Evolutionary conservation across 2,888 invertebrate genomes (phyloP).

Genomic region (Apantesis nais): DNA sequence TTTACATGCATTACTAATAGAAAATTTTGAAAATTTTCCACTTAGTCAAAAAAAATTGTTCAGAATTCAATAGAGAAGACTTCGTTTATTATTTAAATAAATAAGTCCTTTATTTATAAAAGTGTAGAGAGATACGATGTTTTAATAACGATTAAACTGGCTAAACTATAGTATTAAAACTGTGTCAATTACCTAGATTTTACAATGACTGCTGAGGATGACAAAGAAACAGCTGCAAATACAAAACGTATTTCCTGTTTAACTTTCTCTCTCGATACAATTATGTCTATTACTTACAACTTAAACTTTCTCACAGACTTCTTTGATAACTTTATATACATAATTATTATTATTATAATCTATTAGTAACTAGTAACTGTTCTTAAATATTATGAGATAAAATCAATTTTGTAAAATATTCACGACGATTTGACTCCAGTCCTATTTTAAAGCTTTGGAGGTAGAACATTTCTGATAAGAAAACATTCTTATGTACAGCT

Average conservation of each 20-base stretch:
- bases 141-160: background rate
- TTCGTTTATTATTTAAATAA: background rate
- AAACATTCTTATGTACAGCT: too few species aligned
- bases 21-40: background rate
- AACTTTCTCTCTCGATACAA: constrained; percentile 74
- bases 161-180: background rate
- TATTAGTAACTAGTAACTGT: too few species aligned
- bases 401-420: background rate
- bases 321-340: constrained; percentile 38
- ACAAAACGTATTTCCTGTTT: constrained; percentile 57
- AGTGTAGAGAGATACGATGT: background rate
- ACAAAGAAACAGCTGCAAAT: constrained; percentile 56
- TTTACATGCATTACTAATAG: background rate
- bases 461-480: background rate
- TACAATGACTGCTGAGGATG: constrained; percentile 25
- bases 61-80: background rate
- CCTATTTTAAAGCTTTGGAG: background rate
- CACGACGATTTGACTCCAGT: background rate
- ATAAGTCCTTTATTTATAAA: too few species aligned
- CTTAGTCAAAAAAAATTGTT: background rate
- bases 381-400: background rate
- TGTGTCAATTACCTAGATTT: background rate
- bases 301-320: constrained; percentile 66
- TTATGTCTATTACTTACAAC: constrained; percentile 63
- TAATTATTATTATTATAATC: constrained; percentile 16